Evolutionary conservation across 53 echinoderm and acorn worm species (phyloP).

Genomic region (Hippasteria phrygiana): DNA sequence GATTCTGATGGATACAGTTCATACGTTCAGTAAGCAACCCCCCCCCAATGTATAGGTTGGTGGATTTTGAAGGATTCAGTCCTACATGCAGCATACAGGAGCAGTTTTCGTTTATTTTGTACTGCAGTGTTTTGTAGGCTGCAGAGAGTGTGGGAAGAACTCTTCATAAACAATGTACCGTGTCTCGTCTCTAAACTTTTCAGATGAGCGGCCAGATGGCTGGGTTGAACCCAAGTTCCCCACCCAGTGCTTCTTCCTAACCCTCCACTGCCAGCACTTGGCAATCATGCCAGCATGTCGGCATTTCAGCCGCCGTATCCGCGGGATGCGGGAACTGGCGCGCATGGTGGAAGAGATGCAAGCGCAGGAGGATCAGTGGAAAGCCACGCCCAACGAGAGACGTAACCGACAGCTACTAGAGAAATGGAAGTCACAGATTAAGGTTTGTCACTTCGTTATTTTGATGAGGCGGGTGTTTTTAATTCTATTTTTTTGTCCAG

Average conservation of each 20-base stretch:
- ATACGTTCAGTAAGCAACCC: no score
- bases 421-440: constrained; percentile 90
- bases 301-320: constrained; percentile 89
- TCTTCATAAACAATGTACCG: no score
- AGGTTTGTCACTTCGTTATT: constrained; percentile 48
- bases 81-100: no score
- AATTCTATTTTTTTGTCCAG: background rate
- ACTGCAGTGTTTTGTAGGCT: no score
- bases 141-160: no score
- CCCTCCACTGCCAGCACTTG: constrained; percentile 96
- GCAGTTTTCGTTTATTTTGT: no score
- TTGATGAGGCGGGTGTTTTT: background rate
- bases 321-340: constrained; percentile 85
- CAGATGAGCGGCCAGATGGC: constrained; percentile 39
- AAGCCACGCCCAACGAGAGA: constrained; percentile 82
- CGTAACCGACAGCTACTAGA: constrained; percentile 87
- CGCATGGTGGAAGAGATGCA: constrained; percentile 95
- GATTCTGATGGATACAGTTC: no score
- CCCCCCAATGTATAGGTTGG: no score
- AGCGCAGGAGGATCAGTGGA: constrained; percentile 85
- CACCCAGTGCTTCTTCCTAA: constrained; percentile 94
- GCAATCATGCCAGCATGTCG: constrained; percentile 89
- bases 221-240: constrained; percentile 97
- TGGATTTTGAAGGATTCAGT: no score
- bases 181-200: background rate